Conservation (phyloP, 2,888 invertebrate genomes). For the Lepas anatifera region DNA sequence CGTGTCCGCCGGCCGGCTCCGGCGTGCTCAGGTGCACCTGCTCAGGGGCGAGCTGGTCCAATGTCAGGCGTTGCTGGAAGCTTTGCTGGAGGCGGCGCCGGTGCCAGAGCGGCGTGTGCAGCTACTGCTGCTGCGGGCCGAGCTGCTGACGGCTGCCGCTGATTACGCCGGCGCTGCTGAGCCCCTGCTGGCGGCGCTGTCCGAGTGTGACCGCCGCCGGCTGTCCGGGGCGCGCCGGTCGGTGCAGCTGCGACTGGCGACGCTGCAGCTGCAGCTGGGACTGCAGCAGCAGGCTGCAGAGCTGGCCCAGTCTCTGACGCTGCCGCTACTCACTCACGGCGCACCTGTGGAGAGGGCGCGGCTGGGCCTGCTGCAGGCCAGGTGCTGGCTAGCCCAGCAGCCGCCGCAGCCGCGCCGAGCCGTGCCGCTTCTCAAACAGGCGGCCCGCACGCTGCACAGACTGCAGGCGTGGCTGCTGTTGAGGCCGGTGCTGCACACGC, state of each 20-base stretch:
- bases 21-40: not conserved
- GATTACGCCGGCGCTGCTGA: not conserved
- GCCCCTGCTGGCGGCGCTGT: constrained; percentile 7
- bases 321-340: not conserved
- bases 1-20: constrained; percentile 24
- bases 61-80: not conserved
- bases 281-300: not conserved
- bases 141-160: not conserved
- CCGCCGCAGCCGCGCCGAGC: too few relatives aligned
- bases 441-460: not conserved
- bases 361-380: not conserved
- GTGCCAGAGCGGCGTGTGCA: not conserved
- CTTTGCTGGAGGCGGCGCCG: not conserved
- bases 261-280: not conserved
- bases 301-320: not conserved
- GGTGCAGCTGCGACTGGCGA: not conserved
- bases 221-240: not conserved
- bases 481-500: constrained; percentile 26
- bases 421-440: not conserved
- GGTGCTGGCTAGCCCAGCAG: not conserved
- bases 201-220: not conserved
- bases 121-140: not conserved
- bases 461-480: constrained; percentile 5
- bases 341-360: not conserved
- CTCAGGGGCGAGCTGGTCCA: constrained; percentile 5